Conservation (phyloP, 2,797 vertebrate genomes). For the Anguilla obscura region DNA sequence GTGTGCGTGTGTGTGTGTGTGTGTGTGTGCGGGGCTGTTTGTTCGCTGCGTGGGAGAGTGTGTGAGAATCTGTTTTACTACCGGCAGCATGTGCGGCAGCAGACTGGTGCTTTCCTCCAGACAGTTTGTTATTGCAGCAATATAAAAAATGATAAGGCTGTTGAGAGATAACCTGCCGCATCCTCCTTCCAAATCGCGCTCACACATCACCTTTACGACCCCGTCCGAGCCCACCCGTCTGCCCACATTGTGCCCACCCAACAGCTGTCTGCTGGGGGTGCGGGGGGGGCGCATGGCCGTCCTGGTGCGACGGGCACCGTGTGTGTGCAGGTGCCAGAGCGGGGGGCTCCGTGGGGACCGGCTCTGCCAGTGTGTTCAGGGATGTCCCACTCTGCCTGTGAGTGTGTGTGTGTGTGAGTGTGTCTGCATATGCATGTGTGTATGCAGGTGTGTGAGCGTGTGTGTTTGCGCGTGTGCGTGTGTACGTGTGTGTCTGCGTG, state of each 20-base stretch:
- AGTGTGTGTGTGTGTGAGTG: conserved; percentile 26
- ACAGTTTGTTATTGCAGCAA: conserved; percentile 67
- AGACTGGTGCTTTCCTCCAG: conserved; percentile 61
- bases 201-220: conserved; percentile 73
- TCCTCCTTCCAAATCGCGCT: conserved; percentile 68
- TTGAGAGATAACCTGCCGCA: conserved; percentile 68
- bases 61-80: conserved; percentile 55
- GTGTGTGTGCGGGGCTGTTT: conserved; percentile 21
- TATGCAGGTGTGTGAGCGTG: background rate
- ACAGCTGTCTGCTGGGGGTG: conserved; percentile 40
- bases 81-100: conserved; percentile 62
- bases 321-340: background rate
- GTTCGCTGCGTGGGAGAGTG: background rate
- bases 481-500: background rate
- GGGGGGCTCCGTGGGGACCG: background rate
- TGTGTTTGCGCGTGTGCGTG: conserved; percentile 7
- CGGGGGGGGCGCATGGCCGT: background rate
- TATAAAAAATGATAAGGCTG: conserved; percentile 73
- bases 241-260: conserved; percentile 41
- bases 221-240: conserved; percentile 39
- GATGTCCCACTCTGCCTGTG: conserved; percentile 38
- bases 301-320: background rate
- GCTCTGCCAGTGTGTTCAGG: background rate
- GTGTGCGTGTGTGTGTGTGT: conserved; percentile 18
- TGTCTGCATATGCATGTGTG: background rate